Conservation (phyloP, 2,113 vertebrate species). For the Leucosticte australis region DNA sequence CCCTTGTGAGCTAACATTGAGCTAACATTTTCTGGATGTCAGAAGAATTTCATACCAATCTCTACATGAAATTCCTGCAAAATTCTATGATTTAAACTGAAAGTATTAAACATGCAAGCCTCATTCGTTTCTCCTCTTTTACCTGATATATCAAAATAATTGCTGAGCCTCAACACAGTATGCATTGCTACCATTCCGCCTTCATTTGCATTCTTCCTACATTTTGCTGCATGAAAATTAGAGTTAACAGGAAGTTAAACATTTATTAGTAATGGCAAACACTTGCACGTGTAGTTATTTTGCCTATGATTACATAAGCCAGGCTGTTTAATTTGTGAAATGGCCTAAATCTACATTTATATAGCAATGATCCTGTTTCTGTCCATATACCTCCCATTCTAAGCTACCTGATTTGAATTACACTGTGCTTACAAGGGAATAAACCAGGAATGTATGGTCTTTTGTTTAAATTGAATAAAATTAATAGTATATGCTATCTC, state of each 20-base stretch:
- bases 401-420: background rate
- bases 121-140: background rate
- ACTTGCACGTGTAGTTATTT: background rate
- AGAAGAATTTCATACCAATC: background rate
- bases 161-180: background rate
- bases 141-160: background rate
- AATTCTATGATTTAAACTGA: background rate
- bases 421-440: background rate
- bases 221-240: background rate
- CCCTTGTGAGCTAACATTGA: background rate
- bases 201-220: background rate
- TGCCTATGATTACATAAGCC: background rate
- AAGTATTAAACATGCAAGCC: background rate
- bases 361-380: background rate
- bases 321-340: background rate
- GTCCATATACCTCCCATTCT: background rate
- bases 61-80: background rate
- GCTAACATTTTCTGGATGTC: background rate
- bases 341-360: background rate
- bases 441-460: background rate
- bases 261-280: background rate
- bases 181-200: background rate
- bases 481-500: background rate
- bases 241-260: background rate
- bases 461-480: background rate